phyloP scores from a whole-genome alignment of 2,888 invertebrate genomes.

The Hemithea aestivaria region DNA sequence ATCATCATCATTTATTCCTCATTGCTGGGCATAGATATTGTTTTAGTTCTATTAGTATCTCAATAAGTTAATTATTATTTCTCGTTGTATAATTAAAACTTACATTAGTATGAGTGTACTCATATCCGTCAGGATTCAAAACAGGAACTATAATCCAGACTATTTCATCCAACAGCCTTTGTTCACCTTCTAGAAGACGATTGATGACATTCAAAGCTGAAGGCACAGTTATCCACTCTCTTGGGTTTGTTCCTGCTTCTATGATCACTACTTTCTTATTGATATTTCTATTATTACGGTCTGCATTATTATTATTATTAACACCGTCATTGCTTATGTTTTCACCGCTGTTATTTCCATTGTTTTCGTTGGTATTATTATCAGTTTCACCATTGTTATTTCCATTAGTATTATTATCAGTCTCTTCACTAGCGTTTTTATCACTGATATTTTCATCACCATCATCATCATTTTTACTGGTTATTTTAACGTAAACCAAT shows the following conservation, averaged over 20 bases:
- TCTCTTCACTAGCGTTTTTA: too few species aligned
- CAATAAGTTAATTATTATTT: too few species aligned
- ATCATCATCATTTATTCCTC: too few species aligned
- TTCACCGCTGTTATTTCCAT: too few species aligned
- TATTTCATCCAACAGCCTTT: conserved; percentile 68
- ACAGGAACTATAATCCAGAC: conserved; percentile 85
- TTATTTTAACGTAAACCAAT: conserved; percentile 71
- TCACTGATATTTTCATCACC: too few species aligned
- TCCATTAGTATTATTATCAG: too few species aligned
- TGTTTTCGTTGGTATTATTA: too few species aligned
- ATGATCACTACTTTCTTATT: conserved; percentile 76
- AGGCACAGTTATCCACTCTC: conserved; percentile 86
- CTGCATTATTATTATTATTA: conserved; percentile 55
- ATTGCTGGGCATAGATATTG: too few species aligned
- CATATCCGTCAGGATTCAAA: conserved; percentile 87
- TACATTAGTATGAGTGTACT: conserved; percentile 79
- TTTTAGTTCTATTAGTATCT: too few species aligned
- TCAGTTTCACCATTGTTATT: conserved; percentile 17
- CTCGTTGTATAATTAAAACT: too few species aligned
- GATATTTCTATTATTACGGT: conserved; percentile 35
- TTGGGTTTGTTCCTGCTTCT: conserved; percentile 81
- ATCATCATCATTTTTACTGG: conserved; percentile 34
- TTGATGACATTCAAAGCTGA: conserved; percentile 81
- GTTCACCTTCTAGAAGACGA: conserved; percentile 73
- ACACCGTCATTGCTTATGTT: conserved; percentile 40